Conservation (phyloP, 2,888 invertebrate genomes). For the Temnothorax ravouxi region DNA sequence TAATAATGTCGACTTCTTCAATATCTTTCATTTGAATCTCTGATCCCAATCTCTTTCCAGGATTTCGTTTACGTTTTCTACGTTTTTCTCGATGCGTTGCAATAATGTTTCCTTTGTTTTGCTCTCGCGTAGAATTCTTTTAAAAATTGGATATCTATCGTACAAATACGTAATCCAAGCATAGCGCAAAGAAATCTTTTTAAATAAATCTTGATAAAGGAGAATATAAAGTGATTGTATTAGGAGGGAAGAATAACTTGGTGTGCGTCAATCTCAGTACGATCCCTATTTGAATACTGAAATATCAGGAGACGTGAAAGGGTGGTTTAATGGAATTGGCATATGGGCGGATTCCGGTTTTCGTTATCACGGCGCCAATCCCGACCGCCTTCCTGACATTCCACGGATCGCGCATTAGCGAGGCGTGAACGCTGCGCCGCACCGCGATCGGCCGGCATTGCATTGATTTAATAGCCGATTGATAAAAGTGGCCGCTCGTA, state of each 20-base stretch:
- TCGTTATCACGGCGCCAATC: slow-evolving; percentile 56
- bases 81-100: background rate
- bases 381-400: slow-evolving; percentile 63
- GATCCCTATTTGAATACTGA: slow-evolving; percentile 30
- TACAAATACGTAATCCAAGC: background rate
- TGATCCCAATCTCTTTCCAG: slow-evolving; percentile 1
- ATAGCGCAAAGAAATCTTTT: background rate
- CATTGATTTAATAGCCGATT: slow-evolving; percentile 52
- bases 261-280: background rate
- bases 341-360: slow-evolving; percentile 38
- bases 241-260: background rate
- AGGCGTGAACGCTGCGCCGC: slow-evolving; percentile 49
- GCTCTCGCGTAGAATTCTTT: background rate
- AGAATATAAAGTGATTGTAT: background rate
- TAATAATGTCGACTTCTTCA: background rate
- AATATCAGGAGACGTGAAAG: slow-evolving; percentile 14
- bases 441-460: slow-evolving; percentile 41
- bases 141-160: background rate
- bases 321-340: slow-evolving; percentile 24
- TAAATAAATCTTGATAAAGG: background rate
- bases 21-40: background rate
- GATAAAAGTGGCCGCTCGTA: slow-evolving; percentile 55
- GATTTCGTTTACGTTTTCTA: slow-evolving; percentile 15
- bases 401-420: slow-evolving; percentile 54
- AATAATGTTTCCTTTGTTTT: background rate